Conservation (phyloP, 2,797 vertebrate species). For the Gymnothorax reevesii region DNA sequence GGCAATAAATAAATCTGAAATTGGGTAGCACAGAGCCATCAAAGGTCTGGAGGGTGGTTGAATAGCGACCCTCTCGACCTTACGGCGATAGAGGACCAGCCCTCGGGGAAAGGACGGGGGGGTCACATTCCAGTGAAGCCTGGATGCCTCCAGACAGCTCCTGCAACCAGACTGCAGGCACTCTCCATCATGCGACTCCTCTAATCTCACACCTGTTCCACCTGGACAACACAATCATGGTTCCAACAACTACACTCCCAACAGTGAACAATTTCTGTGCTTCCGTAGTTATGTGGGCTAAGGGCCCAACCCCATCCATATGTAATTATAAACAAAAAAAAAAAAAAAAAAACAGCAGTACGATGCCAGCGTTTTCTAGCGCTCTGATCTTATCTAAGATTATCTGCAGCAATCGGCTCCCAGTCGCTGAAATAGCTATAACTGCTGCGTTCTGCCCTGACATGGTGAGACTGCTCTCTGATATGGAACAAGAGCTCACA, state of each 20-base stretch:
- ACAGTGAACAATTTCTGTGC: neutral
- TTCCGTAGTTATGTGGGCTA: neutral
- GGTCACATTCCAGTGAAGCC: neutral
- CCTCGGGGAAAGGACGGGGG: neutral
- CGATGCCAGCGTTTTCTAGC: slow-evolving; percentile 2
- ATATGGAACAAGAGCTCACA: neutral
- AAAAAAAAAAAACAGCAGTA: too few species aligned
- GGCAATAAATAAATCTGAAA: slow-evolving; percentile 9
- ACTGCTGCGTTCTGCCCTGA: neutral
- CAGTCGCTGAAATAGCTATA: neutral
- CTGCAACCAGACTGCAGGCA: neutral
- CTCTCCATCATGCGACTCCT: neutral
- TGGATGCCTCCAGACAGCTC: neutral
- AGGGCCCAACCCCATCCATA: neutral
- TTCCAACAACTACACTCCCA: neutral
- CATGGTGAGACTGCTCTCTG: neutral
- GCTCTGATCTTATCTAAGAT: slow-evolving; percentile 25
- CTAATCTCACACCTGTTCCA: slow-evolving; percentile 36
- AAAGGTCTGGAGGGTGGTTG: neutral
- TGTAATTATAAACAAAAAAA: neutral
- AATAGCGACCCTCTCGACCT: slow-evolving; percentile 13
- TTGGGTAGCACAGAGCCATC: slow-evolving; percentile 9
- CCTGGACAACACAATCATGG: slow-evolving; percentile 22
- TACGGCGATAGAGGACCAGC: neutral
- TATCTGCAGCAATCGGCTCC: slow-evolving; percentile 15